Base-by-base conservation (phyloP, 92 coral and sea anemone genomes). In the Actinernus sp. region DNA sequence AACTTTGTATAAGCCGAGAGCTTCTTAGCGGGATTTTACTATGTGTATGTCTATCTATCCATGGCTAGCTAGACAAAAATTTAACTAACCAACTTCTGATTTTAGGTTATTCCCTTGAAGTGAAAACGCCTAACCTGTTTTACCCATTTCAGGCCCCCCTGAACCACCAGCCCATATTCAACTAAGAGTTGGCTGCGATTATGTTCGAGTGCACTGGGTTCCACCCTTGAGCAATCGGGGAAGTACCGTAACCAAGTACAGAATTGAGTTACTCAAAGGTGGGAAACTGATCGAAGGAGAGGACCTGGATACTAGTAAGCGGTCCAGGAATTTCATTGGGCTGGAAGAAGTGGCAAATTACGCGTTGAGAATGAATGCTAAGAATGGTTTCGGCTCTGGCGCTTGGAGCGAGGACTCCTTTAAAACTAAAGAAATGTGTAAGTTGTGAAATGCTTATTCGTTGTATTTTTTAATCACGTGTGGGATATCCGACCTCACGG, bases 121-220 rank as follows among this genome's bases (percentile, higher is more conserved):
- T n/a, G n/a, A n/a, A n/a, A n/a, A n/a, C n/a, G 7, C 8, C 14
- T 7, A 36, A 36, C 14, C 14, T 7, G 7, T 36, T 36, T 14
- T 14, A 36, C 41, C 19, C 44, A 49, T 74, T 51, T 36, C 43
- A 83, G 89, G 84, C 27, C 74, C 68, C 3, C 77, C 89, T 8
- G 89, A 76, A 46, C 89, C 89, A 26, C 89, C 89, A n/a, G 50
- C 58, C 52, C 60, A 83, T 49, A 49, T 83, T 24, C 45, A 34
- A 10, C 65, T 55, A 18, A 32, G 12, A 8, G 31, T 80, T 3
- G 50, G 31, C 12, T 83, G 89, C 37, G 79, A 76, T 39, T 57
- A 49, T 11, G 45, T 83, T 17, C 64, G 49, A 41, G 79, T 83
- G 49, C 62, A 61, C 28, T 83, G 89, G 89, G 57, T 49, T 11